Conservation (phyloP, 2,797 vertebrate genomes). For the Bradypus variegatus region DNA sequence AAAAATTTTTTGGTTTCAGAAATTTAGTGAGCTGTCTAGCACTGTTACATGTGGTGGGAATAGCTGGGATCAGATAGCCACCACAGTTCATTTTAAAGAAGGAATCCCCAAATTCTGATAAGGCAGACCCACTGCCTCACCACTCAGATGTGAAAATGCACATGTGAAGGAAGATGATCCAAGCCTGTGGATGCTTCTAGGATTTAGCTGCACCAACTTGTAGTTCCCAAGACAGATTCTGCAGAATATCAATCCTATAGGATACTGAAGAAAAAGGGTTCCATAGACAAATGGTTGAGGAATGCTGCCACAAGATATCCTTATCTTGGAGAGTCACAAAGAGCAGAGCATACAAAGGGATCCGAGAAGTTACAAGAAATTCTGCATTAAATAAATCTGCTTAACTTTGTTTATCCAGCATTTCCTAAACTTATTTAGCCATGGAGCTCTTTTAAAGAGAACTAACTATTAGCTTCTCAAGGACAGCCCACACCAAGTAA, state of each 20-base stretch:
- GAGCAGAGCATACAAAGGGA: background rate
- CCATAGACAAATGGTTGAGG: background rate
- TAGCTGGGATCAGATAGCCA: background rate
- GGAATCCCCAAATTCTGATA: background rate
- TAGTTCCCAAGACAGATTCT: background rate
- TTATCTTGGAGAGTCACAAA: background rate
- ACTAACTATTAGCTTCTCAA: background rate
- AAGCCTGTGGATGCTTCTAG: background rate
- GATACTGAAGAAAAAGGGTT: background rate
- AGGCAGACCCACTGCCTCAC: background rate
- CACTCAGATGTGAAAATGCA: background rate
- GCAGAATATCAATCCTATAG: background rate
- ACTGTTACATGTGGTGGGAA: background rate
- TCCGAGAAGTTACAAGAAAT: background rate
- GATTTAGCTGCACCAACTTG: background rate
- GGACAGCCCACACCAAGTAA: background rate
- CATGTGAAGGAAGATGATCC: background rate
- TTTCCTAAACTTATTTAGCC: background rate
- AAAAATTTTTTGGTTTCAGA: constrained; percentile 13
- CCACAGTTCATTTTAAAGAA: background rate
- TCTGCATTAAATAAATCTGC: background rate
- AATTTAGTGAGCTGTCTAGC: background rate
- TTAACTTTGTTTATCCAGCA: background rate
- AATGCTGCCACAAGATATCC: background rate
- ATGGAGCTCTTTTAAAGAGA: background rate